A percentile compares a stretch with the other conserved stretches of the same genome.
Conservation (phyloP, 2,797 vertebrate genomes). For the Psittacula echo region DNA sequence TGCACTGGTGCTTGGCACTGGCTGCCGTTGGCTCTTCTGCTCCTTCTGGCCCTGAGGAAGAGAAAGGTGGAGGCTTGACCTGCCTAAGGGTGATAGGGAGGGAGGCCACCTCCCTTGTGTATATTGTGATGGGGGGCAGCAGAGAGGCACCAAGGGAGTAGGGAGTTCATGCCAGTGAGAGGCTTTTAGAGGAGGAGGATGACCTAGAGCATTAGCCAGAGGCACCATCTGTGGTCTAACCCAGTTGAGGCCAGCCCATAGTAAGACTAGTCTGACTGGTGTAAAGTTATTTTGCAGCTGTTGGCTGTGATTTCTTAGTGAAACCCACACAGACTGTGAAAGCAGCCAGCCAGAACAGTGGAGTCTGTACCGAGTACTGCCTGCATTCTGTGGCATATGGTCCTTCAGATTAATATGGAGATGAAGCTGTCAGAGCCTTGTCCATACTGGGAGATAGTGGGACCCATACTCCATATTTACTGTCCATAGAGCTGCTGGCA, state of each 20-base stretch:
- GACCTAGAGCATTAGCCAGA: neutral
- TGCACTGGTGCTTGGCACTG: accelerated
- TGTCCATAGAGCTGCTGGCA: slow-evolving; percentile 35
- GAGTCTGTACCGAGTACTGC: neutral
- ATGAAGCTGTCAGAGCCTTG: slow-evolving; percentile 44
- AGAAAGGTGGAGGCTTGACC: neutral
- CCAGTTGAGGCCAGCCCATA: neutral
- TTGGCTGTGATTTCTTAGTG: neutral
- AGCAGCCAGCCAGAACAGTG: neutral
- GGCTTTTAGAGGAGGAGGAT: neutral
- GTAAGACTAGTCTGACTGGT: neutral
- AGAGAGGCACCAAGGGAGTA: neutral
- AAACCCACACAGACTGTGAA: neutral
- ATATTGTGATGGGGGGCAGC: neutral
- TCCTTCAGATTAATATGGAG: neutral
- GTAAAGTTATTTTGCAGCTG: neutral
- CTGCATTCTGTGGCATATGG: neutral
- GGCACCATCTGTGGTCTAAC: neutral
- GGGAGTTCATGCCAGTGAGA: neutral
- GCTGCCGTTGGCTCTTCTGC: neutral
- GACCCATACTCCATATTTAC: slow-evolving; percentile 23
- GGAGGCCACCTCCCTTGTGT: neutral
- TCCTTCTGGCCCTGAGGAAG: neutral
- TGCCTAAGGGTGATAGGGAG: neutral
- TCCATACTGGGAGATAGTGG: slow-evolving; percentile 14